A percentile compares a stretch with the other conserved stretches of the same genome.
Conservation (phyloP, 2,888 invertebrate genomes). For the Leuctra nigra region DNA sequence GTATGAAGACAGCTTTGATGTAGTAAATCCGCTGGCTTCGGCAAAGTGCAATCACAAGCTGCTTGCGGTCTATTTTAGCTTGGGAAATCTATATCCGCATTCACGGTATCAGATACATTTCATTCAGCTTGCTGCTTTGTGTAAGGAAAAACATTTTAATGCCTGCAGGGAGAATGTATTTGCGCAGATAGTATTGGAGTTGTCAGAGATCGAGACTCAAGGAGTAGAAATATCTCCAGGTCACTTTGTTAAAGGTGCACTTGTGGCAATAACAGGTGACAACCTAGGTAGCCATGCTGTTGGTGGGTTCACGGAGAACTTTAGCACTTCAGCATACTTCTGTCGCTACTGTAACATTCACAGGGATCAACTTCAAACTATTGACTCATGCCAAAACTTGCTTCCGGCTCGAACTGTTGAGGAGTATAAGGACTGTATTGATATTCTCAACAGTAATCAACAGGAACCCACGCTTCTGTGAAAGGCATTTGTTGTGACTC, state of each 20-base stretch:
- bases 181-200: constrained; percentile 25
- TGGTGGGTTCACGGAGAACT: constrained; percentile 30
- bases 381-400: neutral
- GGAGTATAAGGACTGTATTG: neutral
- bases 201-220: constrained; percentile 21
- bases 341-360: constrained; percentile 30
- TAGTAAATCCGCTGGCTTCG: constrained; percentile 28
- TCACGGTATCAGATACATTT: constrained; percentile 27
- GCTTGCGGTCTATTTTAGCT: constrained; percentile 27
- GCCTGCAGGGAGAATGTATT: constrained; percentile 21
- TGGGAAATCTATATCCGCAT: constrained; percentile 28
- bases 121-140: constrained; percentile 26
- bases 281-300: constrained; percentile 31
- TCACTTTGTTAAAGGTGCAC: constrained; percentile 16
- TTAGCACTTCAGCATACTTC: constrained; percentile 27
- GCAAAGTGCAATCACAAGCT: constrained; percentile 30
- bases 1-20: constrained; percentile 30
- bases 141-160: constrained; percentile 24
- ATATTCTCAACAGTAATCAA: neutral
- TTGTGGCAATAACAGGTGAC: constrained; percentile 31
- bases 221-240: constrained; percentile 18
- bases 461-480: neutral
- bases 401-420: neutral
- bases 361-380: neutral
- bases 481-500: neutral